Conservation (phyloP, 2,888 invertebrate species). For the Augochlorella aurata region DNA sequence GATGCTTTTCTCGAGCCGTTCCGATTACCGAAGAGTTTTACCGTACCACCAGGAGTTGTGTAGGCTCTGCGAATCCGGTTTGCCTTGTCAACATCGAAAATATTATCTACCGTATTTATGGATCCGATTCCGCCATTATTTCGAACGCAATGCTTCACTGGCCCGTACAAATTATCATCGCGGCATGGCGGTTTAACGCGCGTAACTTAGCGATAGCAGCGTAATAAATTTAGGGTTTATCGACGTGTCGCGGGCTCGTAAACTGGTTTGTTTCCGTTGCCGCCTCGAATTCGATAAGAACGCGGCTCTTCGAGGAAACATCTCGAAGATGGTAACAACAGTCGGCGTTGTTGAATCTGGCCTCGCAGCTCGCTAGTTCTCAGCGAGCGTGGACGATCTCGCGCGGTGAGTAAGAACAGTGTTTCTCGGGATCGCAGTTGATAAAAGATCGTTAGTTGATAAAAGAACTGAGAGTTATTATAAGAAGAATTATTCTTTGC, state of each 20-base stretch:
- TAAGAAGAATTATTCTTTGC: not conserved
- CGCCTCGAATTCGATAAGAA: slow-evolving; percentile 35
- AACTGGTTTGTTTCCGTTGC: slow-evolving; percentile 19
- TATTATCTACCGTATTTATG: not conserved
- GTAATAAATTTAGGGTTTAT: slow-evolving; percentile 19
- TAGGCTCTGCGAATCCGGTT: not conserved
- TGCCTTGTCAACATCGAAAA: not conserved
- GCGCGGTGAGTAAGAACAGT: not conserved
- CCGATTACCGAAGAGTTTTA: not conserved
- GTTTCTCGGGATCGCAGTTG: not conserved
- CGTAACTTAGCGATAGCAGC: not conserved
- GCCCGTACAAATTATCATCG: not conserved
- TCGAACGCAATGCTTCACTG: not conserved
- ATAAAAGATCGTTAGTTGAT: too few species aligned
- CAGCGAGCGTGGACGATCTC: not conserved
- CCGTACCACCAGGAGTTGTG: not conserved
- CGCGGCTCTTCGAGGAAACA: slow-evolving; percentile 8
- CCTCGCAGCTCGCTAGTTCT: not conserved
- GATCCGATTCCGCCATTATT: not conserved
- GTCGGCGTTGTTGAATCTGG: not conserved
- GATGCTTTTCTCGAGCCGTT: not conserved
- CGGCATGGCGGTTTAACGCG: not conserved
- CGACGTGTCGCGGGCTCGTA: slow-evolving; percentile 13
- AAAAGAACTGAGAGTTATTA: too few species aligned
- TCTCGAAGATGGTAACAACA: slow-evolving; percentile 37